Percentiles rank a stretch among this genome's conserved stretches.
Evolutionary conservation across 2,113 vertebrate genomes (phyloP).

Genomic region (Dolichallabes microphthalmus): DNA sequence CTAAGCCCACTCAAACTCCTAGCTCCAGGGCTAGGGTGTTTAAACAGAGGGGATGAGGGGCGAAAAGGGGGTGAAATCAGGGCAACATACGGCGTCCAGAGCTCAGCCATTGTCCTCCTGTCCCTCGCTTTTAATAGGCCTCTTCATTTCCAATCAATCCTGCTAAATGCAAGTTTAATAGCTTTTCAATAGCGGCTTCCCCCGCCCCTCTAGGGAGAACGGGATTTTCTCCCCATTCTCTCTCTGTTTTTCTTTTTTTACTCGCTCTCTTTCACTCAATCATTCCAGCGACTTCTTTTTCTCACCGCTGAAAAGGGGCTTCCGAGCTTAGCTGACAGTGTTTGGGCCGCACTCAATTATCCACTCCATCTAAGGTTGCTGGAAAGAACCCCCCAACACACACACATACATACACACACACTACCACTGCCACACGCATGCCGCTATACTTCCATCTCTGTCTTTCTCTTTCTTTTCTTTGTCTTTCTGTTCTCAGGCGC

Average conservation of each 20-base stretch:
- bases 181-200: constrained; percentile 78
- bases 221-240: constrained; percentile 68
- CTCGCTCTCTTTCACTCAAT: constrained; percentile 52
- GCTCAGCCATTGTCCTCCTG: constrained; percentile 75
- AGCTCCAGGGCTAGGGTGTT: constrained; percentile 70
- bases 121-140: constrained; percentile 79
- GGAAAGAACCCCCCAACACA: constrained; percentile 43
- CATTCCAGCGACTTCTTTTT: constrained; percentile 53
- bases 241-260: constrained; percentile 34
- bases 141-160: constrained; percentile 84
- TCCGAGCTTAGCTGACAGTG: constrained; percentile 69
- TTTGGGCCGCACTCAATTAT: constrained; percentile 80
- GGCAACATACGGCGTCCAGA: constrained; percentile 80
- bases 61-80: constrained; percentile 67
- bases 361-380: constrained; percentile 71
- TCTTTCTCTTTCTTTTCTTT: constrained; percentile 40
- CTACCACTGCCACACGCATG: constrained; percentile 16
- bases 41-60: constrained; percentile 68
- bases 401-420: constrained; percentile 15
- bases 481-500: constrained; percentile 29
- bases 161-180: constrained; percentile 84
- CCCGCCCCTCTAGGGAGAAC: constrained; percentile 69
- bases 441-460: constrained; percentile 28
- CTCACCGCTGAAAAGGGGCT: constrained; percentile 61
- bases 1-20: constrained; percentile 61